These are phyloP conservation scores for Felis catus DNA, from an alignment of 2,113 vertebrate genomes.

Conservation along the genomic window DNA sequence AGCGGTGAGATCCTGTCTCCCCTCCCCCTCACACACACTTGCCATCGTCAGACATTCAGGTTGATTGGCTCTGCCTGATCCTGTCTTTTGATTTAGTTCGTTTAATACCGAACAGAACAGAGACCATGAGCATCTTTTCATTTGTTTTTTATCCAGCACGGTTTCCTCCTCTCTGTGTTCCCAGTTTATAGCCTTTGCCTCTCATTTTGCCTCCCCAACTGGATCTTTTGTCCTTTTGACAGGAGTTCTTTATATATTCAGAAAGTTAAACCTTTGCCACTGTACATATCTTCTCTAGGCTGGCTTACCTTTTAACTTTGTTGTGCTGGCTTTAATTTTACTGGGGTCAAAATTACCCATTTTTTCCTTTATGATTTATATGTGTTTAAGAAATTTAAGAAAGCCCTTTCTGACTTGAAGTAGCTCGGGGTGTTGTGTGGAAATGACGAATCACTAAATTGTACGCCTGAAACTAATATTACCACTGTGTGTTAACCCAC, in stretches of 20 bases:
- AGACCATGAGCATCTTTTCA: neutral
- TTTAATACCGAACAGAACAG: neutral
- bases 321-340: neutral
- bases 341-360: neutral
- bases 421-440: neutral
- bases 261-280: neutral
- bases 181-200: neutral
- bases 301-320: neutral
- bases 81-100: neutral
- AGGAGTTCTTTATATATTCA: neutral
- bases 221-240: neutral
- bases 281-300: neutral
- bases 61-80: neutral
- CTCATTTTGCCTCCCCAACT: neutral
- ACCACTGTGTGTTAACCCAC: neutral
- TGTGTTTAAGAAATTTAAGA: neutral
- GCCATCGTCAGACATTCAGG: neutral
- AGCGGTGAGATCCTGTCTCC: neutral
- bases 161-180: neutral
- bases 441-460: neutral
- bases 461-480: neutral
- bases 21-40: neutral
- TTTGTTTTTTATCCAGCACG: neutral
- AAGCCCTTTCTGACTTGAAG: neutral
- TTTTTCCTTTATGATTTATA: conserved; percentile 13